Evolutionary conservation across 2,888 invertebrate genomes (phyloP).

Genomic region (Rhabditophanes sp.): DNA sequence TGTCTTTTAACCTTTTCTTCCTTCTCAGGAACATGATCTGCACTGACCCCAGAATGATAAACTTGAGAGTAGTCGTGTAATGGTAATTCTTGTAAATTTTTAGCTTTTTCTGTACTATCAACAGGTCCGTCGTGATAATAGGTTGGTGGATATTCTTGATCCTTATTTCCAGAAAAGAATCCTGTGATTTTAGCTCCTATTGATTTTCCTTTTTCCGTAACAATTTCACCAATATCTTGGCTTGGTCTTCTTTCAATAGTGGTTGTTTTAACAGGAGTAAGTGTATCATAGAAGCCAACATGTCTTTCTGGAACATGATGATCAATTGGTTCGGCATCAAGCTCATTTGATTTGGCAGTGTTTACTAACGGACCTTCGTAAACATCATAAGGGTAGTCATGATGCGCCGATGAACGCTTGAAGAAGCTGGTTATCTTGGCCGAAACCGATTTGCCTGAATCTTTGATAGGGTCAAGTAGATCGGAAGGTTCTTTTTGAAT

Average conservation of each 20-base stretch:
- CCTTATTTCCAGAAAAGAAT: constrained; percentile 9
- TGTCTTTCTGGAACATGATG: constrained; percentile 10
- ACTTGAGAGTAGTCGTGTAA: constrained; percentile 11
- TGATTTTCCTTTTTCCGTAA: constrained; percentile 1
- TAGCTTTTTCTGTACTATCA: constrained; percentile 9
- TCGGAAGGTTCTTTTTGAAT: background rate
- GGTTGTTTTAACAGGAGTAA: background rate
- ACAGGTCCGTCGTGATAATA: constrained; percentile 14
- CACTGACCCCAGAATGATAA: constrained; percentile 9
- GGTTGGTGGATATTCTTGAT: constrained; percentile 14
- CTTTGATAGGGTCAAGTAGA: constrained; percentile 2
- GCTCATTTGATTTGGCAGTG: constrained; percentile 5
- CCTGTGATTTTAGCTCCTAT: constrained; percentile 7
- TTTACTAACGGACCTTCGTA: constrained; percentile 8
- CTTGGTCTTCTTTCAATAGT: constrained; percentile 1
- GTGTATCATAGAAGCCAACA: constrained; percentile 1
- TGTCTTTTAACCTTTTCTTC: no score
- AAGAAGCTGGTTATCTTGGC: constrained; percentile 6
- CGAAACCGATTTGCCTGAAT: constrained; percentile 5
- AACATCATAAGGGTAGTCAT: constrained; percentile 12
- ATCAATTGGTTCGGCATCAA: constrained; percentile 12
- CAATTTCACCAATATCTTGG: constrained; percentile 10
- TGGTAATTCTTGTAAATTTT: constrained; percentile 14
- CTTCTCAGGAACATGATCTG: no score
- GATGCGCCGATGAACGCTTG: constrained; percentile 14